Evolutionary conservation across 2,888 invertebrate genomes (phyloP).

Genomic region (Ectemnius lituratus): DNA sequence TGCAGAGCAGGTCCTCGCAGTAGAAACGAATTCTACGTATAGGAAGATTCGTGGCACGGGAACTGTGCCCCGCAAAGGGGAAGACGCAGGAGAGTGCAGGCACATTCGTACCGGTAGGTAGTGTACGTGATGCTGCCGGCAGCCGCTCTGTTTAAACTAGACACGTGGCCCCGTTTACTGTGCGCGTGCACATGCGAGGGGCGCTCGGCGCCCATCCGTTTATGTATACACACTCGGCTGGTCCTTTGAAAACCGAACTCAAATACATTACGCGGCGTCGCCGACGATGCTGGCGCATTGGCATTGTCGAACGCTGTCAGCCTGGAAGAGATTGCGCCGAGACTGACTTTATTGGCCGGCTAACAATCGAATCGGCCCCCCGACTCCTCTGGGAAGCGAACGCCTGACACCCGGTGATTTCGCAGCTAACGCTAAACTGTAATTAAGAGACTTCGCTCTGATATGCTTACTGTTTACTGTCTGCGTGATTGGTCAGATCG

Average conservation of each 20-base stretch:
- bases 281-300: constrained; percentile 47
- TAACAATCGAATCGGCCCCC: constrained; percentile 44
- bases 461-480: no score
- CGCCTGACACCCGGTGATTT: constrained; percentile 29
- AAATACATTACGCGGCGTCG: constrained; percentile 70
- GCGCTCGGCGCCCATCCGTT: constrained; percentile 22
- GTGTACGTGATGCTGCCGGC: constrained; percentile 30
- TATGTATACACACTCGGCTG: constrained; percentile 23
- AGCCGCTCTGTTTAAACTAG: constrained; percentile 72
- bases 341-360: constrained; percentile 61
- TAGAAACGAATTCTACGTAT: no score
- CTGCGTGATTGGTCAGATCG: no score
- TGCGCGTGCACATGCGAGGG: constrained; percentile 57
- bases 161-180: constrained; percentile 75
- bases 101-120: no score
- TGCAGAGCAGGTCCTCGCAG: constrained; percentile 30
- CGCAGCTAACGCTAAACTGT: constrained; percentile 45
- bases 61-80: no score
- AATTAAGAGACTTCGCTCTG: constrained; percentile 48
- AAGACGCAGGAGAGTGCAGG: no score
- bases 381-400: background rate
- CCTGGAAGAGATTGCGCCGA: constrained; percentile 65
- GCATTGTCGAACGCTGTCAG: constrained; percentile 60
- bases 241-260: constrained; percentile 74
- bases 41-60: no score